Evolutionary conservation across 1,140 invertebrate species (phyloP).

Genomic region (Drosophila micromelanica): DNA sequence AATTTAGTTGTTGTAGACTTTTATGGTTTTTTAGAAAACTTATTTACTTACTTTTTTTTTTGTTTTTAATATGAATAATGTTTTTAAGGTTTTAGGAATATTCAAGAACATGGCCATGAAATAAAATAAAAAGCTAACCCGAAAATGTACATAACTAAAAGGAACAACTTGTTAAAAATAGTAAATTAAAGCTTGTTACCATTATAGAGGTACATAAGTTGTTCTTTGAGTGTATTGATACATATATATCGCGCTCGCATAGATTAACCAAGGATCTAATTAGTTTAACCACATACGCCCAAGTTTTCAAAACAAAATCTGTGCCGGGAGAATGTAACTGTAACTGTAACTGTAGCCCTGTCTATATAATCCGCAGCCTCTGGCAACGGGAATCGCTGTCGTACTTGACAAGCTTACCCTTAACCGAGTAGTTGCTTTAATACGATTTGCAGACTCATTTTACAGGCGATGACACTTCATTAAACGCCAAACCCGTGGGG

Average conservation of each 20-base stretch:
- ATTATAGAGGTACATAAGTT: too few relatives aligned
- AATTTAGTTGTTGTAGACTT: too few relatives aligned
- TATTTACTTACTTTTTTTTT: too few relatives aligned
- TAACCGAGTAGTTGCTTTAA: conserved; percentile 76
- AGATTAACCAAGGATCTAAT: conserved; percentile 13
- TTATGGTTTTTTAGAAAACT: too few relatives aligned
- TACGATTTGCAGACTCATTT: conserved; percentile 82
- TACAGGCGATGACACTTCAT: conserved; percentile 83
- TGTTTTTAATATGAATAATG: too few relatives aligned
- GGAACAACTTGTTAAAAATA: too few relatives aligned
- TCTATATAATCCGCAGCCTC: conserved; percentile 16
- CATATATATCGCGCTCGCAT: neutral
- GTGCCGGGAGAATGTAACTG: conserved; percentile 6
- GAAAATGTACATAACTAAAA: too few relatives aligned
- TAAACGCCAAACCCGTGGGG: conserved; percentile 70
- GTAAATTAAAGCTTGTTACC: too few relatives aligned
- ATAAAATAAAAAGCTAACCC: too few relatives aligned
- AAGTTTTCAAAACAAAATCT: conserved; percentile 30
- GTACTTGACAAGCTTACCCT: conserved; percentile 71
- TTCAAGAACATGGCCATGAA: too few relatives aligned
- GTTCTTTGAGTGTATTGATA: too few relatives aligned
- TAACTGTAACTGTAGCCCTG: conserved; percentile 11
- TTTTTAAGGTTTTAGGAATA: neutral
- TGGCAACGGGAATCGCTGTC: conserved; percentile 40
- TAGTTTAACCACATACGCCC: conserved; percentile 31